These are phyloP conservation scores for Cremastinae sp. DNA, from an alignment of 2,888 invertebrate genomes.

Conservation along the genomic window DNA sequence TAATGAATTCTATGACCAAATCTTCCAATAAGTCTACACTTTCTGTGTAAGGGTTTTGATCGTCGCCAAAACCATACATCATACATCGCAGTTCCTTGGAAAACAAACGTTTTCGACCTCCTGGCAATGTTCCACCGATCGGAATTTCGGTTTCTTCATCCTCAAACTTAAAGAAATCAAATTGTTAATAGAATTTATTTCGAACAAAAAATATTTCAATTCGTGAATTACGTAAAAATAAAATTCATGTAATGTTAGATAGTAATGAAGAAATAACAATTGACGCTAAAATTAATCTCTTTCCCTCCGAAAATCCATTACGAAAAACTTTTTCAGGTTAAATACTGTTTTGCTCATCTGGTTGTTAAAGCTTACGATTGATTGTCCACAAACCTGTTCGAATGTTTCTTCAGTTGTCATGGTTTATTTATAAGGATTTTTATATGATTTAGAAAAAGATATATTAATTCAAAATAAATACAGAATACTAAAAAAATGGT, in stretches of 20 bases:
- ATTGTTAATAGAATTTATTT: neutral
- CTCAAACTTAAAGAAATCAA: conserved; percentile 81
- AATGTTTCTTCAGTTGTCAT: conserved; percentile 73
- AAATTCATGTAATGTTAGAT: too few relatives aligned
- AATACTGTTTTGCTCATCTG: neutral
- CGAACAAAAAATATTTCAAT: neutral
- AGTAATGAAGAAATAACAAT: too few relatives aligned
- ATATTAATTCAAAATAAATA: too few relatives aligned
- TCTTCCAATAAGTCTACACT: conserved; percentile 99
- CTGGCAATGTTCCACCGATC: conserved; percentile 84
- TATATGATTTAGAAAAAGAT: too few relatives aligned
- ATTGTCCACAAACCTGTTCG: conserved; percentile 68
- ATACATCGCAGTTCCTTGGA: conserved; percentile 97
- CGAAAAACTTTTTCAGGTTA: neutral
- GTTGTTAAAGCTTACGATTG: neutral
- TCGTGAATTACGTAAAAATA: neutral
- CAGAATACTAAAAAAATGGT: too few relatives aligned
- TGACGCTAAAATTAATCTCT: too few relatives aligned
- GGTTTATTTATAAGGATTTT: too few relatives aligned
- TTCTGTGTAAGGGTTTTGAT: conserved; percentile 99
- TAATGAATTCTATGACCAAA: conserved; percentile 97
- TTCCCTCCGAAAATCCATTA: too few relatives aligned
- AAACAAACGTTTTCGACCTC: conserved; percentile 91
- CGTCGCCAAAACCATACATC: conserved; percentile 99
- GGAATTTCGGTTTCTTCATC: conserved; percentile 87